Percentiles rank a stretch among this genome's conserved stretches.
phyloP scores from a whole-genome alignment of 1,140 invertebrate species.

The Zaprionus gabonicus region DNA sequence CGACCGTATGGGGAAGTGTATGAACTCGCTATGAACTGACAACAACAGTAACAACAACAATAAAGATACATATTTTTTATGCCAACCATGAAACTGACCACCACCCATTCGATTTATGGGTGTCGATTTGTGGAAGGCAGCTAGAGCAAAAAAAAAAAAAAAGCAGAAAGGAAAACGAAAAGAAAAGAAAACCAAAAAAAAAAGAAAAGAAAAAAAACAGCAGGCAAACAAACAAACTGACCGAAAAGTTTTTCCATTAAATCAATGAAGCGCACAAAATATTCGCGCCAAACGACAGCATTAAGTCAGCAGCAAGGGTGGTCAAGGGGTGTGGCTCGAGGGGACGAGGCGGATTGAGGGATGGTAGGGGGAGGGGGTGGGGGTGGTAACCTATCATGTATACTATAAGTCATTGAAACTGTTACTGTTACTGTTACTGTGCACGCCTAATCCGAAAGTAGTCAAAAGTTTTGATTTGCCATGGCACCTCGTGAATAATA shows the following conservation, averaged over 20 bases:
- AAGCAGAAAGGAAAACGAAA: conserved; percentile 5
- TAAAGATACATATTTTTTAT: conserved; percentile 50
- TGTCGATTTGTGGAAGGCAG: conserved; percentile 54
- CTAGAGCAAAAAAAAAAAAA: conserved; percentile 1
- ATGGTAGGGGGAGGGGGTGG: not conserved
- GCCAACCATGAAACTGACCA: conserved; percentile 46
- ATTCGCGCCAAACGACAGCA: conserved; percentile 72
- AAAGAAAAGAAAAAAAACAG: conserved; percentile 32
- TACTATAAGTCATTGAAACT: conserved; percentile 26
- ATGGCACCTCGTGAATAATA: not conserved
- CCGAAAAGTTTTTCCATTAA: conserved; percentile 79
- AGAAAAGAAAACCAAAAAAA: not conserved
- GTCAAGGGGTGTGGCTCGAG: not conserved
- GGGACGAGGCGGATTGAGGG: not conserved
- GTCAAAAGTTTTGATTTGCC: conserved; percentile 46
- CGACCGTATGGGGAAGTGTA: conserved; percentile 38
- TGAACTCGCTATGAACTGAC: conserved; percentile 43
- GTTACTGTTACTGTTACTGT: conserved; percentile 7
- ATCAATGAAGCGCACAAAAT: conserved; percentile 80
- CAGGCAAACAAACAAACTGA: conserved; percentile 48
- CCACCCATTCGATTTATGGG: conserved; percentile 67
- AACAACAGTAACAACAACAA: conserved; percentile 27
- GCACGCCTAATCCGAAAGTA: conserved; percentile 42
- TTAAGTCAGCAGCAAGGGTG: conserved; percentile 41
- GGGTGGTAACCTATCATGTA: conserved; percentile 13